Percentiles rank a stretch among this genome's conserved stretches.
phyloP scores from a whole-genome alignment of 2,797 vertebrate genomes.

The Gila robusta region DNA sequence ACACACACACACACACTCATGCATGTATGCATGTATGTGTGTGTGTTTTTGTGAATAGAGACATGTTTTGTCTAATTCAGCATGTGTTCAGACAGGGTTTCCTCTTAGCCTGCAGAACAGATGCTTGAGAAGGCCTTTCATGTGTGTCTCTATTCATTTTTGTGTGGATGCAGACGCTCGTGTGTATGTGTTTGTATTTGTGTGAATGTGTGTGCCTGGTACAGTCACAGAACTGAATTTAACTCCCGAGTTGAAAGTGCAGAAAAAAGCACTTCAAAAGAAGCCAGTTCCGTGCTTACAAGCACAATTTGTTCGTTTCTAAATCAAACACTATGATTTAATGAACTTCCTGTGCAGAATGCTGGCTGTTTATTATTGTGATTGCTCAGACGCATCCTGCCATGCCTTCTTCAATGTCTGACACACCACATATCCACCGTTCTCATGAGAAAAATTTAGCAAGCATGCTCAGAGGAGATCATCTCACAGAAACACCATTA shows the following conservation, averaged over 20 bases:
- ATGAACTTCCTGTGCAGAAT: constrained; percentile 82
- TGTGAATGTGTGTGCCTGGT: constrained; percentile 64
- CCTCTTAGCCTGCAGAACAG: constrained; percentile 81
- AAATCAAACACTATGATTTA: constrained; percentile 86
- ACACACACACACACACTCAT: constrained; percentile 28
- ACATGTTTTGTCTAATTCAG: constrained; percentile 85
- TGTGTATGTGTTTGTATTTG: constrained; percentile 54
- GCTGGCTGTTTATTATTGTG: constrained; percentile 83
- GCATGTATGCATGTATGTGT: constrained; percentile 4
- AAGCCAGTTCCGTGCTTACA: constrained; percentile 77
- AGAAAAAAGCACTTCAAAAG: constrained; percentile 80
- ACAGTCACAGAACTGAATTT: constrained; percentile 77
- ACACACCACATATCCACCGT: constrained; percentile 74
- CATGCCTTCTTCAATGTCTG: constrained; percentile 75
- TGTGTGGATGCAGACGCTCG: constrained; percentile 54
- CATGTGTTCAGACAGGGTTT: constrained; percentile 82
- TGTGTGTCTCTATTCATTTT: constrained; percentile 73
- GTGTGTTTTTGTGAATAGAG: constrained; percentile 71
- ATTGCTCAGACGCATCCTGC: constrained; percentile 81
- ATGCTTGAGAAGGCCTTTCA: constrained; percentile 81
- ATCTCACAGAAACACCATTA: constrained; percentile 40
- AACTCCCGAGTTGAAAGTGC: constrained; percentile 77
- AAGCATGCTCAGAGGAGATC: constrained; percentile 50
- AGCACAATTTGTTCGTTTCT: constrained; percentile 81
- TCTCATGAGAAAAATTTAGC: constrained; percentile 77